Conservation (phyloP, 2,888 invertebrate species). For the Drosophila prolongata region DNA sequence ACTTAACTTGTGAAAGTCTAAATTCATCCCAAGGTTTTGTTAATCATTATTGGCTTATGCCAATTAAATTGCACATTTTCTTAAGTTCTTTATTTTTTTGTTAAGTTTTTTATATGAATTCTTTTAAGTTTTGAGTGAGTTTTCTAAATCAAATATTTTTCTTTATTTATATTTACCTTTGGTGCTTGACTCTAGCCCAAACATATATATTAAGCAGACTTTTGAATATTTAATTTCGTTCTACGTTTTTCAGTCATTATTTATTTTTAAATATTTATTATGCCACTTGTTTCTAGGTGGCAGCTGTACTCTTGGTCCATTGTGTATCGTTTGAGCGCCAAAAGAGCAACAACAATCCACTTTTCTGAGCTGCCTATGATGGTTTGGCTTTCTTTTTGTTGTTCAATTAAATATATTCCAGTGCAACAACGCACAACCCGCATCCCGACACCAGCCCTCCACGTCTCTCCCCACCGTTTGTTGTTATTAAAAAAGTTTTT, state of each 20-base stretch:
- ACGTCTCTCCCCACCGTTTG: slow-evolving; percentile 16
- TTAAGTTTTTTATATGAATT: too few relatives aligned
- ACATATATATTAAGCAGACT: background rate
- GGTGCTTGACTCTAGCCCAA: too few relatives aligned
- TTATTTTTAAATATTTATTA: slow-evolving; percentile 28
- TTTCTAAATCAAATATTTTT: background rate
- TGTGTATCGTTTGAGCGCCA: slow-evolving; percentile 66
- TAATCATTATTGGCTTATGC: too few relatives aligned
- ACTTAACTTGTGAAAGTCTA: too few relatives aligned
- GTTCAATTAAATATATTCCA: slow-evolving; percentile 63
- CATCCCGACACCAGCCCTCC: too few relatives aligned
- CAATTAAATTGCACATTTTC: too few relatives aligned
- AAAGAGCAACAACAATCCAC: slow-evolving; percentile 35
- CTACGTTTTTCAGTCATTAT: slow-evolving; percentile 7
- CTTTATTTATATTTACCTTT: background rate
- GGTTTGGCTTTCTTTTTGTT: slow-evolving; percentile 58
- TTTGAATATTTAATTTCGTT: slow-evolving; percentile 9
- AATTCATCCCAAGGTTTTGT: too few relatives aligned
- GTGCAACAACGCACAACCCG: slow-evolving; percentile 2
- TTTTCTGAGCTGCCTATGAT: slow-evolving; percentile 44
- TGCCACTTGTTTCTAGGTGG: slow-evolving; percentile 43
- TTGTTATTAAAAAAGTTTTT: slow-evolving; percentile 57
- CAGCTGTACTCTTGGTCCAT: slow-evolving; percentile 43
- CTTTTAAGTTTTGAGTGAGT: too few relatives aligned
- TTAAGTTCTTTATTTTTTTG: too few relatives aligned